Evolutionary conservation across 1,140 invertebrate species (phyloP), one percentile per base, ranked within the genome.

Genomic region (Leptonema lineaticorne): DNA sequence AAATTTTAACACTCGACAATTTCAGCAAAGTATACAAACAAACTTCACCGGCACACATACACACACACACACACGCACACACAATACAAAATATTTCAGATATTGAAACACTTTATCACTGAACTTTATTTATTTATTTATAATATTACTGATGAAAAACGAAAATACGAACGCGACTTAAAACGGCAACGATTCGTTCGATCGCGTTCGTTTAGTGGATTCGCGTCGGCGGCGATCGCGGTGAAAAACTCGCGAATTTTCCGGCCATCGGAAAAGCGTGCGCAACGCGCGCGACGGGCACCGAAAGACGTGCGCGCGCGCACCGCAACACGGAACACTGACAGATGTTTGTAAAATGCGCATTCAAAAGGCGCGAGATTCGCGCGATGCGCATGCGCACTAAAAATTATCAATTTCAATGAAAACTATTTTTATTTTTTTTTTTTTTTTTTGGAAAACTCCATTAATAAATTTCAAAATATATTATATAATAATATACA

Each of bases 281-380:
- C 16, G 22, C 11, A 18, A 33, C 11, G 16, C 14, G 28, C 30
- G 28, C 27, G 57, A 18, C 30, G 11, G 18, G 28, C 8, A 53
- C 24, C 24, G 48, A 20, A 2, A 5, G 2, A 53, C 18, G 57
- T 16, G 30, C 28, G 57, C 57, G 57, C 33, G 57, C 57, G 57
- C 57, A 20, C 57, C 57, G 57, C 57, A 59, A 33, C 28, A 16
- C 28, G 27, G 16, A 16, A 20, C 48, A 59, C 57, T 59, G 57
- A 59, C 57, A 24, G 57, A 30, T 14, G 9, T 28, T 28, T 18
- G 18, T 9, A 11, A 20, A 48, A n/a, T n/a, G n/a, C n/a, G n/a
- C n/a, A n/a, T n/a, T n/a, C n/a, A n/a, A n/a, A n/a, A n/a, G n/a
- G n/a, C n/a, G 24, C 53, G 53, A 26, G 22, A 24, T 4, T 18